Evolutionary conservation across 2,888 invertebrate species (phyloP), one percentile per base, ranked within the genome.

Genomic region (Toxonevra muliebris): DNA sequence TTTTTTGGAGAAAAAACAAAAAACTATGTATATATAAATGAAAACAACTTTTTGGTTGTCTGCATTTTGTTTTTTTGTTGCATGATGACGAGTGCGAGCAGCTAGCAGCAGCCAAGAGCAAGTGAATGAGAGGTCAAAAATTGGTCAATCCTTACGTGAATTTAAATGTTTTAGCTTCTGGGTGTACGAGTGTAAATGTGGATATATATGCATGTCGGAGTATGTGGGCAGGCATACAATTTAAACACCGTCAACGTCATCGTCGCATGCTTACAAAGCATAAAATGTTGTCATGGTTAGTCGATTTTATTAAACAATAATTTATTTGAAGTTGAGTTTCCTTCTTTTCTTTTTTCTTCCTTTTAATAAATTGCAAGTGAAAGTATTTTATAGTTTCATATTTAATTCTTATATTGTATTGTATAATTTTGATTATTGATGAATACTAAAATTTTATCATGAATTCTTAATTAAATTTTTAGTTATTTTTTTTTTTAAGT

Each of bases 211-310:
- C 19, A n/a, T 11, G 19, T 11, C 54, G 54, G 19, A 13, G 12
- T 17, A 11, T 20, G 54, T 54, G 20, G n/a, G 12, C 11, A 15
- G n/a, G 30, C 30, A 30, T 30, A 30, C 30, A 30, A 7, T 30
- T 30, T 30, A 30, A 30, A 30, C 30, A 30, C 30, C 30, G 30
- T 30, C 30, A 30, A 30, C 12, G 50, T 62, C 17, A 20, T 15
- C 54, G 53, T 30, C 15, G 11, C 45, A 11, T 45, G 68, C 74
- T 60, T 30, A n/a, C 55, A n/a, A 52, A 79, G 76, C 78, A 74
- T 55, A 63, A 79, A 76, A 78, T 79, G 78, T 78, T 75, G 78
- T 79, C 79, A 78, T 80, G n/a, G n/a, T n/a, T n/a, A 77, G 78
- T 69, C 73, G 68, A 63, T 57, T 64, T 64, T 55, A 40, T 45